Evolutionary conservation across 2,888 invertebrate species (phyloP), one percentile per base, ranked within the genome.

Genomic region (Eueremaeus valkanovi): DNA sequence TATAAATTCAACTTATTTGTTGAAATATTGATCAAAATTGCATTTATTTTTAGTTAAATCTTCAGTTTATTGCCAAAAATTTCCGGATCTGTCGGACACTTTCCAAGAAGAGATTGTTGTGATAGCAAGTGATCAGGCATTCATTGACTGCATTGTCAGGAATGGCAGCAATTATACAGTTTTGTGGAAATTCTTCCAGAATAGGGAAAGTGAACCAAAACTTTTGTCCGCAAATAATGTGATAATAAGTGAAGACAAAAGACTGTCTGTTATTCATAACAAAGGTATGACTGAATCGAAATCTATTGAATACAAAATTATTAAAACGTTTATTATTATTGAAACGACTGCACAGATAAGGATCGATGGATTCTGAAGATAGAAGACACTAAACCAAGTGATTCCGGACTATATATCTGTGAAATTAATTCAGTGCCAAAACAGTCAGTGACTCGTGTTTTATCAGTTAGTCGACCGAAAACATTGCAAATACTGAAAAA

Each of bases 341-440:
- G n/a, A n/a, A n/a, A n/a, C n/a, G n/a, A n/a, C 6, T 73, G 27
- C 66, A 16, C 6, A 82, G 66, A 55, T 16, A 92, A 92, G 0
- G 92, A 92, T 81, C 92, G 92, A 21, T 92, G 92, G 92, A 91
- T 92, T 58, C 86, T 93, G 72, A 88, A 91, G 78, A 91, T 93
- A 81, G 89, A 89, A 82, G 85, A 87, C 24, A 88, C 89, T 21
- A 88, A 87, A 81, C 85, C 88, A 0, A 86, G 88, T 0, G 92
- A 93, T 82, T 88, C 90, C 0, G 92, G 92, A 0, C 86, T 91
- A 45, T 93, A 92, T 83, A 88, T 89, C 80, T 93, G 92, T 81
- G 92, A 92, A 84, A 88, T 92, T 24, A 92, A 92, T 84, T 90
- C 90, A 21, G 89, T 89, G 80, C 92, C 92, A 0, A 88, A 90